A percentile compares a stretch with the other conserved stretches of the same genome.
Conservation (phyloP, 2,797 vertebrate genomes). For the Capromys pilorides region DNA sequence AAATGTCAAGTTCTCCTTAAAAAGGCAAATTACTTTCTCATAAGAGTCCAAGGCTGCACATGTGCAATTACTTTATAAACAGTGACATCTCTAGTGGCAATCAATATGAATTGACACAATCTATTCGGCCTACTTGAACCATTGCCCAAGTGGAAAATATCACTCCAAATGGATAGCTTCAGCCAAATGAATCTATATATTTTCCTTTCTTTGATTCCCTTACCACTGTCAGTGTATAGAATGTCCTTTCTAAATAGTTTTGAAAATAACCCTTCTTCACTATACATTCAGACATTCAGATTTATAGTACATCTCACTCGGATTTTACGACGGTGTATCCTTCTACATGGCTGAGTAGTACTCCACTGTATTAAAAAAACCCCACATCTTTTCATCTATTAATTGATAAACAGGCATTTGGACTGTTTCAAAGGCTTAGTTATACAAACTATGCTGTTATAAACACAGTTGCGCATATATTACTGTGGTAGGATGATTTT, state of each 20-base stretch:
- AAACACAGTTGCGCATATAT: not conserved
- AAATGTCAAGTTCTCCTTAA: constrained; percentile 32
- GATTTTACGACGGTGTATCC: not conserved
- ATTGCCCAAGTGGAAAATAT: not conserved
- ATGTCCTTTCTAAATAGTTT: not conserved
- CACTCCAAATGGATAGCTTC: not conserved
- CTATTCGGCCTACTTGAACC: not conserved
- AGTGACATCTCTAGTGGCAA: not conserved
- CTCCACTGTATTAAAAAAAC: not conserved
- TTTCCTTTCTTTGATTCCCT: not conserved
- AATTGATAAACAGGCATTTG: not conserved
- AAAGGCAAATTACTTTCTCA: constrained; percentile 42
- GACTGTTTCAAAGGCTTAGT: not conserved
- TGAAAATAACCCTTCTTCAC: not conserved
- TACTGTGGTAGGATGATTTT: not conserved
- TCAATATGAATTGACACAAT: not conserved
- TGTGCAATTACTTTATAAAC: not conserved
- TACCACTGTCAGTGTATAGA: not conserved
- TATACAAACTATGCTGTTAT: not conserved
- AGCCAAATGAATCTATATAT: not conserved
- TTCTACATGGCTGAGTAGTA: not conserved
- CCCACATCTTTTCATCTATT: not conserved
- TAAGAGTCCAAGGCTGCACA: not conserved
- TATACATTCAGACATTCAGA: not conserved
- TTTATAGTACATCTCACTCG: not conserved